Evolutionary conservation across 2,113 vertebrate species (phyloP).

Genomic region (Seriola rivoliana): DNA sequence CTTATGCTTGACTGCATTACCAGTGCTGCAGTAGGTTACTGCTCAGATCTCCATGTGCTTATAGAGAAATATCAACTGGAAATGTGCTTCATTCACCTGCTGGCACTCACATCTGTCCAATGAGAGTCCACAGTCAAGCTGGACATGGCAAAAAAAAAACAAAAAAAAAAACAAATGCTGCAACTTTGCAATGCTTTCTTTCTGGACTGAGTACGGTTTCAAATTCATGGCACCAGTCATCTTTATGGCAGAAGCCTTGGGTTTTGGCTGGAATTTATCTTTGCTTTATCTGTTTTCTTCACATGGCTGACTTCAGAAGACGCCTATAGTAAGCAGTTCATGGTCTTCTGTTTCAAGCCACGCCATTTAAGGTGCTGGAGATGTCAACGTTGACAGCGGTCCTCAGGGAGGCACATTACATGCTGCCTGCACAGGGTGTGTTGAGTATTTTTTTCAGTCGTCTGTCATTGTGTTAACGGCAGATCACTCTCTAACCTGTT

Average conservation of each 20-base stretch:
- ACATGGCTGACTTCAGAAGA: not conserved
- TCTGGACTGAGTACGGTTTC: not conserved
- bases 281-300: not conserved
- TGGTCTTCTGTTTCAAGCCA: not conserved
- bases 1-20: too few relatives aligned
- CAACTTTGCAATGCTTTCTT: not conserved
- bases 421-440: not conserved
- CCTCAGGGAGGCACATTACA: not conserved
- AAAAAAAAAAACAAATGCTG: not conserved
- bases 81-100: too few relatives aligned
- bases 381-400: not conserved
- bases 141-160: too few relatives aligned
- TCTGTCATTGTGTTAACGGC: too few relatives aligned
- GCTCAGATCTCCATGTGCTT: too few relatives aligned
- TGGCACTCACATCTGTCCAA: too few relatives aligned
- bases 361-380: not conserved
- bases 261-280: not conserved
- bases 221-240: not conserved
- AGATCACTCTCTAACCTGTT: too few relatives aligned
- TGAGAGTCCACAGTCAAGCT: too few relatives aligned
- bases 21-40: too few relatives aligned
- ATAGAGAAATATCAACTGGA: too few relatives aligned
- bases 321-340: not conserved
- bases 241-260: slow-evolving; percentile 13
- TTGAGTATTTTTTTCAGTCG: too few relatives aligned